Conservation (phyloP, 1,140 invertebrate species). For the Heliconius himera region DNA sequence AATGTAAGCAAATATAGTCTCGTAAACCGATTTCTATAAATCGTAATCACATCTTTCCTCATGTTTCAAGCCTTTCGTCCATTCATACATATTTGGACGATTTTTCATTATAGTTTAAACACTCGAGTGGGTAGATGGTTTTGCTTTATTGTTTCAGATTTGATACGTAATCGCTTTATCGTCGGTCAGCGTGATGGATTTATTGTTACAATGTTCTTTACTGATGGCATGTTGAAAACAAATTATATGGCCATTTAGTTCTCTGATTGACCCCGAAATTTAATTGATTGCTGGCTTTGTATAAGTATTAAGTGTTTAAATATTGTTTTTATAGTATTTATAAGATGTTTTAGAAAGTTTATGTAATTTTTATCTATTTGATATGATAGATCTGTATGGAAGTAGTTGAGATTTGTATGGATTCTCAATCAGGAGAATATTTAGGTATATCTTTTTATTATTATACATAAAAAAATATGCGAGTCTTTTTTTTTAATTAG, state of each 20-base stretch:
- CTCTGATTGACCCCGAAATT: neutral
- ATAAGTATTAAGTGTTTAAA: neutral
- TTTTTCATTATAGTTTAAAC: constrained; percentile 62
- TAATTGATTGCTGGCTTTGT: neutral
- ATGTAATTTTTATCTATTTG: no score
- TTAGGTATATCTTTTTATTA: no score
- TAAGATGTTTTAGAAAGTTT: no score
- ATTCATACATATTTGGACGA: constrained; percentile 68
- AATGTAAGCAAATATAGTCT: neutral
- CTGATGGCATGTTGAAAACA: neutral
- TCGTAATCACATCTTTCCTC: constrained; percentile 54
- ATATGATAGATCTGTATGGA: no score
- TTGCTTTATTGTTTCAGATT: constrained; percentile 59
- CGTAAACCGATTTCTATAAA: constrained; percentile 5
- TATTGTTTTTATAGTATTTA: no score
- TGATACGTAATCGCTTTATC: constrained; percentile 55
- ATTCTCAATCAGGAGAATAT: no score
- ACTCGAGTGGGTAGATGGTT: constrained; percentile 60
- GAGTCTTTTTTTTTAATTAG: no score
- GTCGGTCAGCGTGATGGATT: constrained; percentile 38
- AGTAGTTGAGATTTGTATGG: no score
- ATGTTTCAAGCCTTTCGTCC: constrained; percentile 49
- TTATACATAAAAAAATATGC: no score
- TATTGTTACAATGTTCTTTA: constrained; percentile 31
- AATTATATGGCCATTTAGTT: neutral